Base-by-base conservation (phyloP, 2,797 vertebrate species). In the Tokudaia muenninki region DNA sequence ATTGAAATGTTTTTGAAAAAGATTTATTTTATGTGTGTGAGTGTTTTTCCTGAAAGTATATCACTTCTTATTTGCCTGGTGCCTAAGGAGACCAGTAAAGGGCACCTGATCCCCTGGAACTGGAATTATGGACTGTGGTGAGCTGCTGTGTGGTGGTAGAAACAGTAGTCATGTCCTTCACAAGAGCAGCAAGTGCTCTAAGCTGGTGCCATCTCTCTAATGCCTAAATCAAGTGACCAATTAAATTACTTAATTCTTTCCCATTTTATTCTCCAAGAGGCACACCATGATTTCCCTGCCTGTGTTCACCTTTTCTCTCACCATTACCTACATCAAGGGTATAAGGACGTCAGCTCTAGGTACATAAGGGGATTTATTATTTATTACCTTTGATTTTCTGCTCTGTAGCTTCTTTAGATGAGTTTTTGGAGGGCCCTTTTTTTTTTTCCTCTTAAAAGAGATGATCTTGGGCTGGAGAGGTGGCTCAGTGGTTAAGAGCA, bases 331-430 rank as follows among this genome's bases (percentile, higher is more conserved):
- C 8, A 41, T 3, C 24, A 41, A 34, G 34, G 57, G n/a, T 31
- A 41, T 75, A 55, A 74, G 13, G n/a, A 29, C 37, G 2, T 87
- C 79, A 57, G 24, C 24, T 29, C 34, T 55, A 88, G 22, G 22
- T 57, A 87, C 7, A 57, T 6, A 57, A 10, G 16, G 34, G 50
- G 22, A 37, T 87, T 87, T 87, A 87, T 65, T 67, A 44, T 29
- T 2, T 57, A 4, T 59, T 65, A 31, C 1, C 3, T 87, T 91
- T 21, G 9, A 47, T 37, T 78, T 77, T 93, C 47, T 77, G 34
- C 34, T 63, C 41, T 95, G 50, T 34, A 31, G 11, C 17, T 92
- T 90, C 75, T 92, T 92, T 37, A 90, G 34, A 67, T 74, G n/a
- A 44, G 37, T 81, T n/a, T 13, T 93, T 89, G 22, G 67, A 44